Evolutionary conservation across 2,888 invertebrate genomes (phyloP), one percentile per base, ranked within the genome.

Genomic region (Tetrapedia diversipes): DNA sequence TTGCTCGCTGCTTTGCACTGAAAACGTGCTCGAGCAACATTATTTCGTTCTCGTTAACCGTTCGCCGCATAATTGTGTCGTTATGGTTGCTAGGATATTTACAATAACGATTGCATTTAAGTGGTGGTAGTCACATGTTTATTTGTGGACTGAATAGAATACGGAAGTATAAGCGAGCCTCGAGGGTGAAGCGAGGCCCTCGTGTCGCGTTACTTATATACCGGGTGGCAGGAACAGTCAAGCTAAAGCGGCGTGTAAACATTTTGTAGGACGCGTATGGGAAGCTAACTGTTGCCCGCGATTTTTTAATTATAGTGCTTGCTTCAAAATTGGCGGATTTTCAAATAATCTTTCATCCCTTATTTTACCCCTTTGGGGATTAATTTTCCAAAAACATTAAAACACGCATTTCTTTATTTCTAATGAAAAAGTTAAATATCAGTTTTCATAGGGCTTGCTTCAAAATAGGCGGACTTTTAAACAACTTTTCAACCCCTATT

Each of bases 91-190:
- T 14, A n/a, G 24, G 39, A 34, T 53, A 75, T 67, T 76, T 51
- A 39, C 41, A 61, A 47, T 49, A 19, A 19, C 11, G 19, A 34
- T 32, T 51, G 43, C 24, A 37, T 16, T 32, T 49, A 61, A 67
- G 49, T 59, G 22, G 45, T n/a, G n/a, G 27, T 27, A 41, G 76
- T 68, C 59, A 27, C 29, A 27, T 68, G 76, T 74, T 76, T 73
- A 66, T 61, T 66, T 56, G 49, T 8, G 47, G 41, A 57, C 41
- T 49, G 75, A 66, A 76, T 67, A 63, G 53, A 64, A 59, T 47
- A 67, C 51, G 41, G 37, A 75, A 59, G 56, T 39, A 63, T 34
- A 45, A n/a, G 32, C n/a, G 61, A n/a, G 51, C 14, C 54, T 68
- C 63, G 43, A 57, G 27, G 59, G 43, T 19, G 45, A 51, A 32